Evolutionary conservation across 2,113 vertebrate species (phyloP).

Genomic region (Nasalis larvatus): DNA sequence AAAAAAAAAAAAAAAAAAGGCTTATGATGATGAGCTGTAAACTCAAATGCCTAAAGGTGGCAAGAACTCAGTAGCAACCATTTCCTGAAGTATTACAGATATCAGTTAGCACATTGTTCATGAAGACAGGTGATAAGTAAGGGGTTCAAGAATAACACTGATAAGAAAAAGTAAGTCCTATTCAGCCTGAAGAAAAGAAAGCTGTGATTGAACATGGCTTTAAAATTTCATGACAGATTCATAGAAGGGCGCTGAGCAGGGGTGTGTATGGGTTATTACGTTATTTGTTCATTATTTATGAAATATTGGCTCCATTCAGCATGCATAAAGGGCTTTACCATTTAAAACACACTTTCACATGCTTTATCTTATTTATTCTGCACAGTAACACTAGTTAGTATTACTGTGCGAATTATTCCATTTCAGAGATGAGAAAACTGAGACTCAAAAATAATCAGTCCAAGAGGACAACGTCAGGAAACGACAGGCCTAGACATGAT

Average conservation of each 20-base stretch:
- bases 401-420: not conserved
- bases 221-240: too few relatives aligned
- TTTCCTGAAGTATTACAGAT: too few relatives aligned
- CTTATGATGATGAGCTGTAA: not conserved
- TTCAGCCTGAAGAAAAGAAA: not conserved
- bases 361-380: not conserved
- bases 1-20: too few relatives aligned
- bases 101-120: rapidly evolving
- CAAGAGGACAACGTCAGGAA: not conserved
- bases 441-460: not conserved
- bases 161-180: not conserved
- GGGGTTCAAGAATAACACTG: not conserved
- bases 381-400: not conserved
- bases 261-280: not conserved
- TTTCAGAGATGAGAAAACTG: not conserved
- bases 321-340: too few relatives aligned
- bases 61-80: rapidly evolving
- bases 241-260: not conserved
- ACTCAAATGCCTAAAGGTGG: not conserved
- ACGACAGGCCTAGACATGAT: not conserved
- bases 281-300: not conserved
- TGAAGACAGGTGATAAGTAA: not conserved
- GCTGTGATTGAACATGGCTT: not conserved
- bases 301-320: not conserved
- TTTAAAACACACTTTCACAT: not conserved